Evolutionary conservation across 2,888 invertebrate genomes (phyloP), one percentile per base, ranked within the genome.

Genomic region (Eledona agricola): DNA sequence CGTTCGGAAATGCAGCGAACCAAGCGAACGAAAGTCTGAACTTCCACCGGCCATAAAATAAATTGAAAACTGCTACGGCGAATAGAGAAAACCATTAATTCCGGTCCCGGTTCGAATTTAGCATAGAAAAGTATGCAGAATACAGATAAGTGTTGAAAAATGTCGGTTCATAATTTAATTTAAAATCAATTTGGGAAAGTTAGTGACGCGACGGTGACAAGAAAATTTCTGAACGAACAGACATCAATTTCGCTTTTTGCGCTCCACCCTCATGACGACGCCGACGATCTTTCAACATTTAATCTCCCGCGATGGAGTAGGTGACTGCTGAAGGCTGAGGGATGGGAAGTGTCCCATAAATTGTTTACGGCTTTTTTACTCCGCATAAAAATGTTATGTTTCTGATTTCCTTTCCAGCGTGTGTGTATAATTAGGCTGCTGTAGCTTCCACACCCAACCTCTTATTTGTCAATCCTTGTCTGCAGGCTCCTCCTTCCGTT

Each of bases 61-160:
- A 51, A 35, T 51, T 51, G 47, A 28, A 43, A 56, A 58, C 49
- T 51, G 43, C 22, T 50, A 12, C 50, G 34, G 22, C 11, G 34
- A 50, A 31, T 46, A 40, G 32, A 32, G 19, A 23, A 20, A 38
- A 38, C 55, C 62, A 63, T 66, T 64, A 66, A 64, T 66, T 55
- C 61, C 49, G 38, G 17, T 37, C 35, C 53, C 42, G 46, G 51
- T 60, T 46, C 25, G 10, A 29, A 31, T 20, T 51, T 12, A 40
- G 19, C 49, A 55, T 17, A 63, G 56, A 59, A 58, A 45, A 59
- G 66, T 61, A 67, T 70, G 71, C 68, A 60, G 66, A 68, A 66
- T 66, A 64, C 64, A 71, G 72, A 72, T 72, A 72, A 72, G 69
- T 67, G 66, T 52, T 71, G 69, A 72, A 72, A 72, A 73, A 72